phyloP scores from a whole-genome alignment of 2,113 vertebrate species.

The Scartelaos histophorus region DNA sequence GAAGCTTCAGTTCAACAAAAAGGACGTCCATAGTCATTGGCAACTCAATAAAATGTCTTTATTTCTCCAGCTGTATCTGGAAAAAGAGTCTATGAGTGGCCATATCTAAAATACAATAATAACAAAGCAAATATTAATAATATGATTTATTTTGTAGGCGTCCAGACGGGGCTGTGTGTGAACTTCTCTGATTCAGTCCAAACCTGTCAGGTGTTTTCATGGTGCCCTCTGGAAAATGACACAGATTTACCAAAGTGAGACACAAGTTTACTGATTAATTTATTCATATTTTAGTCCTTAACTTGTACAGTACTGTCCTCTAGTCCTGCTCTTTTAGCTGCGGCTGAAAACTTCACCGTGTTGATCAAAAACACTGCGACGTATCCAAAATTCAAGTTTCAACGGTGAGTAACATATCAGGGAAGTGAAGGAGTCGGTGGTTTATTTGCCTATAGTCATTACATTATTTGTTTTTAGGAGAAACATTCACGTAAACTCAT shows the following conservation, averaged over 20 bases:
- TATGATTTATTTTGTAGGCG: slow-evolving; percentile 57
- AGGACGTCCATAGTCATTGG: no score
- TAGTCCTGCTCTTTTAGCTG: slow-evolving; percentile 81
- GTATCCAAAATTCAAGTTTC: slow-evolving; percentile 88
- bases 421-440: background rate
- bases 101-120: background rate
- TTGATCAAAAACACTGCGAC: slow-evolving; percentile 90
- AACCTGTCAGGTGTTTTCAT: slow-evolving; percentile 76
- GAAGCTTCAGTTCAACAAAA: no score
- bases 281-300: no score
- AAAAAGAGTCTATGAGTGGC: no score
- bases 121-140: background rate
- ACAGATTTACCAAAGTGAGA: slow-evolving; percentile 79
- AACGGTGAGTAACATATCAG: slow-evolving; percentile 74
- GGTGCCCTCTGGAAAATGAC: slow-evolving; percentile 74
- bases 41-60: no score
- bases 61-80: no score
- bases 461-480: slow-evolving; percentile 65
- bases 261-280: background rate
- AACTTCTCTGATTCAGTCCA: slow-evolving; percentile 60
- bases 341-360: slow-evolving; percentile 89
- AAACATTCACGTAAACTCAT: slow-evolving; percentile 81
- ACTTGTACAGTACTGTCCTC: slow-evolving; percentile 12
- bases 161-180: slow-evolving; percentile 75
- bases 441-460: background rate